Evolutionary conservation across 2,888 invertebrate genomes (phyloP).

Genomic region (Neuroscelio doddi): DNA sequence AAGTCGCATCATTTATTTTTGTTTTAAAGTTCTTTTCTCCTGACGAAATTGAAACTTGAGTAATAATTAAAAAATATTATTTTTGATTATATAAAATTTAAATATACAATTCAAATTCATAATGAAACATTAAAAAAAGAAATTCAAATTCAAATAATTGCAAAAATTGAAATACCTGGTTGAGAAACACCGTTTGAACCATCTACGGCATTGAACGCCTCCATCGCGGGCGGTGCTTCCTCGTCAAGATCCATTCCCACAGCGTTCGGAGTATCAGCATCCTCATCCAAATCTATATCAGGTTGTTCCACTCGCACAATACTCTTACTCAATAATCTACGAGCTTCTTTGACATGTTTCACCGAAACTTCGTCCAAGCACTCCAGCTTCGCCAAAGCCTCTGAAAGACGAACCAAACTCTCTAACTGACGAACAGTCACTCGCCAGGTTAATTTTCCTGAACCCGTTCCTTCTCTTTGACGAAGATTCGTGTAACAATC

Average conservation of each 20-base stretch:
- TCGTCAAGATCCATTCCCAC: conserved; percentile 72
- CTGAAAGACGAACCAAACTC: conserved; percentile 95
- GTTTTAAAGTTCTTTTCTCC: too few species aligned
- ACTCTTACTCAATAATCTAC: conserved; percentile 92
- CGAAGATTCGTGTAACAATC: conserved; percentile 91
- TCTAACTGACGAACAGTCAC: conserved; percentile 98
- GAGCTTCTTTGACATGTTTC: conserved; percentile 94
- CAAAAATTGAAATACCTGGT: too few species aligned
- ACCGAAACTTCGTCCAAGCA: conserved; percentile 91
- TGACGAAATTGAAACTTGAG: too few species aligned
- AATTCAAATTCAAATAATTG: too few species aligned
- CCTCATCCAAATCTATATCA: conserved; percentile 93
- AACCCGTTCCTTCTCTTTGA: conserved; percentile 83
- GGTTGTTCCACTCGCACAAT: conserved; percentile 98
- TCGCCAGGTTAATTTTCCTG: conserved; percentile 88
- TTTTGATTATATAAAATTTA: too few species aligned
- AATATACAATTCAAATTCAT: too few species aligned
- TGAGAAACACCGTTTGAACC: not conserved
- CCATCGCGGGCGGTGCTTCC: conserved; percentile 69
- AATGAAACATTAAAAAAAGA: too few species aligned
- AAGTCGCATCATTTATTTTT: too few species aligned
- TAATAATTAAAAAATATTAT: too few species aligned
- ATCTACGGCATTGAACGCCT: conserved; percentile 53
- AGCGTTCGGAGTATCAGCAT: conserved; percentile 72
- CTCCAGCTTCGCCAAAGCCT: conserved; percentile 97